Percentiles rank a stretch among this genome's conserved stretches.
These are phyloP conservation scores for Silurus meridionalis DNA, from an alignment of 2,113 vertebrate species.

Conservation along the genomic window DNA sequence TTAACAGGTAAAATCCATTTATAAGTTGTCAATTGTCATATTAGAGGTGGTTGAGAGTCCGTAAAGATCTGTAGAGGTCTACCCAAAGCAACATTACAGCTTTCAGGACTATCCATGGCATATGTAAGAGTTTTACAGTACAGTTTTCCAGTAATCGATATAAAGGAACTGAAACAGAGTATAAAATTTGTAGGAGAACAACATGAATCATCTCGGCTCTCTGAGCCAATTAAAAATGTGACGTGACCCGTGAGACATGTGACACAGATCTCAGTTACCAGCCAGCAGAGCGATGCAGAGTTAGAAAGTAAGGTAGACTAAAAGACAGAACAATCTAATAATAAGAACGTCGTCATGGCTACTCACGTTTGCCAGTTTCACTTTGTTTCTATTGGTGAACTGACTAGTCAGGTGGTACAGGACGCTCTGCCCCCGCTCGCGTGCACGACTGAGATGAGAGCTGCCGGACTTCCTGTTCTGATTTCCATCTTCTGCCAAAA, in stretches of 20 bases:
- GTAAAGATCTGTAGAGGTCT: background rate
- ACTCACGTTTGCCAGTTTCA: slow-evolving; percentile 83
- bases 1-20: background rate
- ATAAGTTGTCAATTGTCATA: background rate
- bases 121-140: background rate
- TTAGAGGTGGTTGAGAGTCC: background rate
- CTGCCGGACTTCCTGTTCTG: slow-evolving; percentile 70
- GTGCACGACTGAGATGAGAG: slow-evolving; percentile 72
- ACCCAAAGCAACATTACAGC: background rate
- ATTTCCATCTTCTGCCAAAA: slow-evolving; percentile 67
- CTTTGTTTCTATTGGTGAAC: slow-evolving; percentile 74
- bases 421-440: slow-evolving; percentile 73
- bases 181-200: background rate
- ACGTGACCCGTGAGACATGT: slow-evolving; percentile 19
- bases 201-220: slow-evolving; percentile 7
- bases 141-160: background rate
- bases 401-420: slow-evolving; percentile 79
- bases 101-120: background rate
- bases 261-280: background rate
- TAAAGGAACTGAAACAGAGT: background rate
- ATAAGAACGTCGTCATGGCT: slow-evolving; percentile 26
- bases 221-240: slow-evolving; percentile 35
- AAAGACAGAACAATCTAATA: slow-evolving; percentile 23
- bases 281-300: background rate
- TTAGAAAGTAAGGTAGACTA: slow-evolving; percentile 9